Percentiles rank a stretch among this genome's conserved stretches.
Evolutionary conservation across 2,797 vertebrate genomes (phyloP).

Genomic region (Tolypeutes matacus): DNA sequence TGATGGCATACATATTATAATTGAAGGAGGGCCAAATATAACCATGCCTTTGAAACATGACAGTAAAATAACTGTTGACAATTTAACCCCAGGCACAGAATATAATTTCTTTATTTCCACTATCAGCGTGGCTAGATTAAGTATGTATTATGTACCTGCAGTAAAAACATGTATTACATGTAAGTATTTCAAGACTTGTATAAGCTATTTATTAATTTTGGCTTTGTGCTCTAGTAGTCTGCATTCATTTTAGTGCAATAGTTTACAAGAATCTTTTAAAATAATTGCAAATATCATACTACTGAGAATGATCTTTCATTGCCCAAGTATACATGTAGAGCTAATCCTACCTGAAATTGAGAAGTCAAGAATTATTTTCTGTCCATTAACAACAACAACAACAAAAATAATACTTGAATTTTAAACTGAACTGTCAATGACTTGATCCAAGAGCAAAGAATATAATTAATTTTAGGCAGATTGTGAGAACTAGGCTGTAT

Average conservation of each 20-base stretch:
- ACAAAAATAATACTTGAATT: neutral
- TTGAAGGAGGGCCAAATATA: slow-evolving; percentile 80
- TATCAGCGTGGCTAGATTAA: slow-evolving; percentile 88
- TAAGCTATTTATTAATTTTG: slow-evolving; percentile 24
- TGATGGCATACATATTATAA: slow-evolving; percentile 89
- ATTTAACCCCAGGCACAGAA: slow-evolving; percentile 90
- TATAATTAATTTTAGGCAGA: slow-evolving; percentile 11
- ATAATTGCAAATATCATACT: neutral
- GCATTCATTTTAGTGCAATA: neutral
- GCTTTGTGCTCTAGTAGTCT: neutral
- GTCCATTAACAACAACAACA: neutral
- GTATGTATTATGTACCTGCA: slow-evolving; percentile 84
- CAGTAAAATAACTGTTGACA: slow-evolving; percentile 84
- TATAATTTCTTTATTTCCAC: slow-evolving; percentile 90
- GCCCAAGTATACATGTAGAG: neutral
- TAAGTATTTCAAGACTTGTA: slow-evolving; percentile 86
- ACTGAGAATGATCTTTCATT: neutral
- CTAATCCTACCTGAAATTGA: neutral
- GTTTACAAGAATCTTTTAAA: slow-evolving; percentile 3
- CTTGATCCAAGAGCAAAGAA: slow-evolving; percentile 19
- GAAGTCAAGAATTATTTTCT: neutral
- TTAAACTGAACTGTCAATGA: neutral
- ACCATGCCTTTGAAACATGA: slow-evolving; percentile 80
- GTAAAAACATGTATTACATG: slow-evolving; percentile 91
- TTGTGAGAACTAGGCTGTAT: neutral